Percentiles rank a stretch among this genome's conserved stretches.
These are phyloP conservation scores for Spizella passerina DNA, from an alignment of 2,797 vertebrate species.

Conservation along the genomic window DNA sequence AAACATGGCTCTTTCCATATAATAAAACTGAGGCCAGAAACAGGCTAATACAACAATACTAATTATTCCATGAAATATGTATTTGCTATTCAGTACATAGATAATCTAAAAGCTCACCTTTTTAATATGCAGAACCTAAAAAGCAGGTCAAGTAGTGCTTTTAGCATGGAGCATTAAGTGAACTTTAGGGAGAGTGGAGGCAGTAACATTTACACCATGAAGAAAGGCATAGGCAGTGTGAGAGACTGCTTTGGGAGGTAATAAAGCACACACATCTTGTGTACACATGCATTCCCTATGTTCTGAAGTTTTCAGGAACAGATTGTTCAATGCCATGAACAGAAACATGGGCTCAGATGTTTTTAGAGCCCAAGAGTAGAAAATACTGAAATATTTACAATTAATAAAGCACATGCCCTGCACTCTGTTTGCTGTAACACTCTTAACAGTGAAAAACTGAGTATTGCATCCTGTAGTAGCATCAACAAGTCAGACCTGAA, in stretches of 20 bases:
- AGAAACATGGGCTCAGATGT: not conserved
- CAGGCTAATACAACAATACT: not conserved
- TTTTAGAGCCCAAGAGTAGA: not conserved
- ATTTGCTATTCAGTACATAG: not conserved
- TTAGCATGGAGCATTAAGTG: not conserved
- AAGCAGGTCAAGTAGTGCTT: not conserved
- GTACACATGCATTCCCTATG: not conserved
- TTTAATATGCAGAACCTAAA: not conserved
- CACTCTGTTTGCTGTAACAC: not conserved
- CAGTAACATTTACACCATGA: not conserved
- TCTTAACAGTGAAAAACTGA: not conserved
- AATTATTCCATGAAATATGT: not conserved
- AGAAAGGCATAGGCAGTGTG: not conserved
- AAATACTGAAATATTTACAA: not conserved
- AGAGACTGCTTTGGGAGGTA: not conserved
- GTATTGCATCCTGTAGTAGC: accelerated
- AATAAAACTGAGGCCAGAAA: not conserved
- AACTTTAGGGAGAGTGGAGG: not conserved
- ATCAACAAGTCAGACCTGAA: not conserved
- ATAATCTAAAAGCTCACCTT: not conserved
- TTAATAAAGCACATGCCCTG: not conserved
- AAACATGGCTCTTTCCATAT: not conserved
- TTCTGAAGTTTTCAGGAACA: not conserved
- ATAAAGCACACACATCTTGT: not conserved
- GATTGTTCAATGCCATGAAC: not conserved